Base-by-base conservation (phyloP, 2,113 vertebrate genomes). In the Erinaceus europaeus region DNA sequence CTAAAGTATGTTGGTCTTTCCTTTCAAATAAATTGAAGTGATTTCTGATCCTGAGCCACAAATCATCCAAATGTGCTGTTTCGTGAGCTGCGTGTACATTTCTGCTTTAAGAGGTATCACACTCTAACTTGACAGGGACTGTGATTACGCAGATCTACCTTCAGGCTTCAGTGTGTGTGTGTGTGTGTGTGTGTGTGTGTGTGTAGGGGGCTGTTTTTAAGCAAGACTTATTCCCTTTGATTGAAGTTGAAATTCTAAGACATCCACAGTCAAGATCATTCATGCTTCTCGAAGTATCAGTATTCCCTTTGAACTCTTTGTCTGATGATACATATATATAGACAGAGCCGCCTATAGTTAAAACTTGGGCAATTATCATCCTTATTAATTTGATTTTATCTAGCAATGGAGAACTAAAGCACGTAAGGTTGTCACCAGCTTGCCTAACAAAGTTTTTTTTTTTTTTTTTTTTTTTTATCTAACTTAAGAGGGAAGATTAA, bases 291-390 rank as follows among this genome's bases (percentile, higher is more conserved):
- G 81, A 81, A 90, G 64, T 89, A 74, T 69, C n/a, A 95, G 27
- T 18, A 21, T n/a, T 92, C 84, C 79, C 40, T 94, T 95, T 69
- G 84, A 80, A 92, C 93, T 73, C 55, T 88, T 71, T 91, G 82
- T 36, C 32, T 77, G 44, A 75, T 79, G 57, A 55, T 50, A 42
- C 29, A 11, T 9, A n/a, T 48, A 2, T 71, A 12, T 78, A 46
- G 46, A 81, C 75, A 92, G 46, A 81, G 53, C 25, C 86, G 55
- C 40, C 44, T 34, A n/a, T 69, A 62, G 27, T 48, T 88, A 59
- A 21, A n/a, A 52, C 48, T 91, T 13, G 61, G 69, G 67, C 87
- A 91, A 82, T 84, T 92, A 84, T 71, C 80, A 38, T 32, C 81
- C 65, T 6, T 27, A 25, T 21, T 32, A 78, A 69, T 72, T 55